Percentiles rank a stretch among this genome's conserved stretches.
Conservation (phyloP, 2,888 invertebrate genomes). For the Eueremaeus valkanovi region DNA sequence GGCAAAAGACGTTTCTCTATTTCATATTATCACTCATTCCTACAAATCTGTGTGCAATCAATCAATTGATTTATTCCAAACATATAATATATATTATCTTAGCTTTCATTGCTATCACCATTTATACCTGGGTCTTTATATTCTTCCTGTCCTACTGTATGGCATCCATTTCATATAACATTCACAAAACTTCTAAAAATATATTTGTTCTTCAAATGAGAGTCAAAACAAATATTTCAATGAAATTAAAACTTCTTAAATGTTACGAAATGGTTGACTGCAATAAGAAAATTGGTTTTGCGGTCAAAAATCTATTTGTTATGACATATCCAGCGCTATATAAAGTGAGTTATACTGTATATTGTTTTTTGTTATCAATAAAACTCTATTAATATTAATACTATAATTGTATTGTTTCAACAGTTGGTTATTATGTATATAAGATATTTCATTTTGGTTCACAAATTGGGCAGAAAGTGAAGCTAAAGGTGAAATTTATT, state of each 20-base stretch:
- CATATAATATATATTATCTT: neutral
- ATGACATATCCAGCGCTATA: conserved; percentile 11
- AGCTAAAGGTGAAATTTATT: too few species aligned
- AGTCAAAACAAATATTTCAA: neutral
- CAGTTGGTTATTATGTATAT: neutral
- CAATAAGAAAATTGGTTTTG: neutral
- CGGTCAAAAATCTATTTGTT: neutral
- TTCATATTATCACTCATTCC: neutral
- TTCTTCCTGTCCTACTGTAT: neutral
- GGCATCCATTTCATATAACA: neutral
- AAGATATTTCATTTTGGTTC: neutral
- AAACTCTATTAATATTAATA: too few species aligned
- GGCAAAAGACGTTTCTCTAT: neutral
- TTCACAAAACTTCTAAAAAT: neutral
- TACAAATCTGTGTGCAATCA: neutral
- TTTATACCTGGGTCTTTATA: neutral
- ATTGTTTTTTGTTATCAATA: neutral
- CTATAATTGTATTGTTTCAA: too few species aligned
- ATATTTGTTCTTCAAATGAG: neutral
- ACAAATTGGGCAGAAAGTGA: neutral
- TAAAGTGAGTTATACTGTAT: conserved; percentile 8
- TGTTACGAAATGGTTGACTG: neutral
- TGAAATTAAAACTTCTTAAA: neutral
- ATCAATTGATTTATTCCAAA: neutral
- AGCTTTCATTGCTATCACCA: neutral